Evolutionary conservation across 2,888 invertebrate genomes (phyloP), one percentile per base, ranked within the genome.

Genomic region (Noctua fimbriata): DNA sequence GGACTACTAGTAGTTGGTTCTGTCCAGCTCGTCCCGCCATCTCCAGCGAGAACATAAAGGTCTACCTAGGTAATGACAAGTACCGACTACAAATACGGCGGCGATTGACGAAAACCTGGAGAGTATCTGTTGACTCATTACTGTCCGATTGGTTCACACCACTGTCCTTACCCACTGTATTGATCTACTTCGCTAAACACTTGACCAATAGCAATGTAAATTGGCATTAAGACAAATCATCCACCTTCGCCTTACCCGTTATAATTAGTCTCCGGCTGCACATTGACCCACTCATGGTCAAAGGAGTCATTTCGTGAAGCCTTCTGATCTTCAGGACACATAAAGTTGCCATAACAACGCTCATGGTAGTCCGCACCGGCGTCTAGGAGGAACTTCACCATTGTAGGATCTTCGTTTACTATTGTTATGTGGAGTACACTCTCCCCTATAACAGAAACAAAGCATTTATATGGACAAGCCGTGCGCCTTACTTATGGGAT

Each of bases 301-400:
- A 98, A 95, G 0, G 98, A 98, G 94, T 99, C 99, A 5, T 97
- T 97, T 9, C 99, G 97, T 0, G 99, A 98, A 0, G 98, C 98
- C 94, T 99, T 99, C 95, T 99, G 99, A 94, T 99, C 99, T 93
- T 99, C 99, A 0, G 99, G 99, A 83, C 98, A 98, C 98, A 99
- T 99, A 93, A 99, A 99, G 92, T 99, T 98, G 0, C 99, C 99
- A 90, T 98, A 98, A 92, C 99, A 99, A n/a, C 99, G 97, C 93
- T 99, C 99, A 92, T 99, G 98, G 83, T 99, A 98, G 94, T 99
- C 98, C 0, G 99, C 99, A 0, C 99, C 99, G 41, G 98, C 98
- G 94, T 99, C 99, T 71, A 99, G 95, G 9, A 99, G 97, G 93
- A 98, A 99, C 95, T 99, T 99, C 10, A 99, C 99, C 99, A 99